These are phyloP conservation scores for Pangasius sanitwongsei DNA, from an alignment of 2,797 vertebrate genomes.

Conservation along the genomic window DNA sequence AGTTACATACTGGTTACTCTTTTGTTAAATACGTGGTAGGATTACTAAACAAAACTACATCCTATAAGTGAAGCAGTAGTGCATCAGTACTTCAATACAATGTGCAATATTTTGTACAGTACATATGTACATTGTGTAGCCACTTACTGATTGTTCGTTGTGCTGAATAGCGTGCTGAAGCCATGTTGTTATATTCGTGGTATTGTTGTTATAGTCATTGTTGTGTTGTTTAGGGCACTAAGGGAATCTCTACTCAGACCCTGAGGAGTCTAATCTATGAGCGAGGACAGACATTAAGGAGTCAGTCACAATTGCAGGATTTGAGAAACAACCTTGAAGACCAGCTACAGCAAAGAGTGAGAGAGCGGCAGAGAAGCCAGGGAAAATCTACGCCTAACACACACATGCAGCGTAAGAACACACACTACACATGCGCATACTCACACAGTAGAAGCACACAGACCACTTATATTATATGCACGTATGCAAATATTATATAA, in stretches of 20 bases:
- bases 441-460: not conserved
- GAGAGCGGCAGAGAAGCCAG: constrained; percentile 41
- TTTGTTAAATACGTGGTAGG: not conserved
- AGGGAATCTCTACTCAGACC: constrained; percentile 65
- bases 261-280: constrained; percentile 62
- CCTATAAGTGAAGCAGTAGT: not conserved
- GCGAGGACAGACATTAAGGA: constrained; percentile 62
- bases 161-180: not conserved
- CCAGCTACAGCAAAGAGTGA: constrained; percentile 57
- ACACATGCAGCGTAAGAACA: constrained; percentile 31
- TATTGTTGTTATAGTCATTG: not conserved
- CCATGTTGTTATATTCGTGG: not conserved
- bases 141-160: not conserved
- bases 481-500: not conserved
- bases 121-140: not conserved
- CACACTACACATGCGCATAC: not conserved
- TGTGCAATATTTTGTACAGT: not conserved
- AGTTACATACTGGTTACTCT: not conserved
- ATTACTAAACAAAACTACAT: not conserved
- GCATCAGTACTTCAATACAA: not conserved
- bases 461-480: not conserved
- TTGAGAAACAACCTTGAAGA: constrained; percentile 58
- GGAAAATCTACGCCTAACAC: constrained; percentile 6
- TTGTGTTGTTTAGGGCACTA: constrained; percentile 59
- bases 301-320: constrained; percentile 58